Conservation (phyloP, 2,888 invertebrate genomes). For the Mimumesa dahlbomi region DNA sequence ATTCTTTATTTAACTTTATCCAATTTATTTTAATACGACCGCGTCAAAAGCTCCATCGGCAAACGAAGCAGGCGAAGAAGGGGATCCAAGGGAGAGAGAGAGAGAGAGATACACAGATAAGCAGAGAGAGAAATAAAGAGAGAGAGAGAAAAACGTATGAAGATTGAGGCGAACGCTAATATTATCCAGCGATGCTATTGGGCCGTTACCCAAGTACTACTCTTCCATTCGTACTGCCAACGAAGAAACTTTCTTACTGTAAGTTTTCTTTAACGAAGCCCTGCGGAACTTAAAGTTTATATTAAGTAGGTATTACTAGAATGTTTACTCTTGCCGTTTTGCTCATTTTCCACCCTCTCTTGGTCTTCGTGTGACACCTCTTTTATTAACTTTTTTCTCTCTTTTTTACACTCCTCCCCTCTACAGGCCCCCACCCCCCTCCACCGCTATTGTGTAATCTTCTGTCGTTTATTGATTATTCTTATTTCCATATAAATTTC, state of each 20-base stretch:
- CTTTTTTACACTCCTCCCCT: no score
- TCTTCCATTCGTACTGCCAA: conserved; percentile 25
- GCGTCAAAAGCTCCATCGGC: no score
- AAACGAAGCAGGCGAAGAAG: no score
- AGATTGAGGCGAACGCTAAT: conserved; percentile 8
- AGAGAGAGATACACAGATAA: no score
- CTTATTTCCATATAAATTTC: no score
- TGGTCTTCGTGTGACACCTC: neutral
- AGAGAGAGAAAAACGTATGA: conserved; percentile 2
- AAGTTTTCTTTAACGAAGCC: conserved; percentile 45
- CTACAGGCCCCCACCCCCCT: no score
- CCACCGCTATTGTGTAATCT: no score
- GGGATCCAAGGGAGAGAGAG: no score
- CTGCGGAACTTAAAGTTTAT: conserved; percentile 43
- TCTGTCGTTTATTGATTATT: no score
- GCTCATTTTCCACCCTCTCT: neutral
- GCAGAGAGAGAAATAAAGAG: no score
- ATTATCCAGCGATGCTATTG: conserved; percentile 14
- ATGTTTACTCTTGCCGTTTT: conserved; percentile 7
- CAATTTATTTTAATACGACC: no score
- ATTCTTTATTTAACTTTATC: no score
- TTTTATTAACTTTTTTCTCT: neutral
- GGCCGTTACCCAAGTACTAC: conserved; percentile 40
- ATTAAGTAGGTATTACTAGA: conserved; percentile 53
- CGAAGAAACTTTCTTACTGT: conserved; percentile 9